Base-by-base conservation (phyloP, 2,797 vertebrate genomes). In the Parambassis ranga region DNA sequence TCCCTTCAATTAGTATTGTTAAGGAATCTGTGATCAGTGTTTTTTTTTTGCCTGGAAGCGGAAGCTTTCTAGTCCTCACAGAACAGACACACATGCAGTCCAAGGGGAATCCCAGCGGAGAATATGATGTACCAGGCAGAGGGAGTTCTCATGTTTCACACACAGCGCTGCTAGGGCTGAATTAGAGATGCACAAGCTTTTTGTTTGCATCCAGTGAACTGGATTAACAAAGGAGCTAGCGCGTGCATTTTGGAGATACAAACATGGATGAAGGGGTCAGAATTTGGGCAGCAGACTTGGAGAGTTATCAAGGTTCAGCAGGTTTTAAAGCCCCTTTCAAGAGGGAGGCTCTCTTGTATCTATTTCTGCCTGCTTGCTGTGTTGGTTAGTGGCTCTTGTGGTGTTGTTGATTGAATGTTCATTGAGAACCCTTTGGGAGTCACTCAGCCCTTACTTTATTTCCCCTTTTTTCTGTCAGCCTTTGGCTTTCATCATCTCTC, bases 231-330 rank as follows among this genome's bases (percentile, higher is more conserved):
- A 79, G 67, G 39, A 65, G 69, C 55, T 48, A 37, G 69, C 39
- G 1, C 30, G 42, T 81, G 74, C 62, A 66, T 79, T 71, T 49
- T 38, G 48, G 68, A 82, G 78, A 82, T 71, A 70, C 51, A 81
- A 66, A 73, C 68, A 52, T 43, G 42, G 51, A 72, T 32, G 31
- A 43, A 26, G 27, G 58, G 65, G 28, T 31, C 32, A 36, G 65
- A 53, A 61, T 77, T 70, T 52, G 48, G 64, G 39, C 46, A 47
- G 67, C 62, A 65, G 51, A 43, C 64, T 71, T 83, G 65, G 73
- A 68, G 49, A 32, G 36, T 79, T 85, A 80, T 87, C 81, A 82
- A 64, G 57, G 60, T 71, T 74, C 66, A 71, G 47, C 49, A 64
- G 50, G 65, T 83, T 84, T 77, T 64, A 46, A 80, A 81, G 71